Percentiles rank a stretch among this genome's conserved stretches.
Evolutionary conservation across 2,113 vertebrate species (phyloP).

Genomic region (Hippocampus abdominalis): DNA sequence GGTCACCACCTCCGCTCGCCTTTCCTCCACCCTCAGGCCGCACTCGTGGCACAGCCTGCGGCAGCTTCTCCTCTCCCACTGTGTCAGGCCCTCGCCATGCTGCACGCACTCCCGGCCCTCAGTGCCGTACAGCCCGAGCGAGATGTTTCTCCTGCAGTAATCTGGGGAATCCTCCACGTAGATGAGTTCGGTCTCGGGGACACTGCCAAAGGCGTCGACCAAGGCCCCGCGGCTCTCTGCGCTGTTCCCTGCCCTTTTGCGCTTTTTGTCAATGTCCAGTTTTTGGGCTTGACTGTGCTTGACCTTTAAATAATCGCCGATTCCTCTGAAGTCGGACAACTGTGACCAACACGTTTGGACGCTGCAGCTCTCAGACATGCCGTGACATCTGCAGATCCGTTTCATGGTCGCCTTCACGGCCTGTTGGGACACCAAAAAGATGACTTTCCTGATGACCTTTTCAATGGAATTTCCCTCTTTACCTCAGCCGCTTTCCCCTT

Average conservation of each 20-base stretch:
- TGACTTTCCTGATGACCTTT: neutral
- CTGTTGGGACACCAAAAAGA: constrained; percentile 54
- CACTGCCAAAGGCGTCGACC: constrained; percentile 72
- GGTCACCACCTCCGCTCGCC: constrained; percentile 74
- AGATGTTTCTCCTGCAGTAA: constrained; percentile 85
- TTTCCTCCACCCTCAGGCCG: constrained; percentile 83
- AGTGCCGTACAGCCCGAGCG: constrained; percentile 85
- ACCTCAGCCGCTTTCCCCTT: neutral
- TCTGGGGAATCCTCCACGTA: constrained; percentile 95
- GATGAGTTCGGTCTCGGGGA: constrained; percentile 79
- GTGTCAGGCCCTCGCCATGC: constrained; percentile 70
- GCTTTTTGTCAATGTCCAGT: constrained; percentile 84
- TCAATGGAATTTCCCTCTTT: too few relatives aligned
- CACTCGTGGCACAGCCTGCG: constrained; percentile 87
- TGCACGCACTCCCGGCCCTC: constrained; percentile 91
- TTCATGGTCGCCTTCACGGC: constrained; percentile 88
- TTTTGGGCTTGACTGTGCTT: constrained; percentile 87
- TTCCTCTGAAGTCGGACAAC: constrained; percentile 85
- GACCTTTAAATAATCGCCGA: constrained; percentile 86
- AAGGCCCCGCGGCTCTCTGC: constrained; percentile 81
- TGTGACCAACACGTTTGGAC: constrained; percentile 95
- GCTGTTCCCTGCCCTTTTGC: constrained; percentile 81
- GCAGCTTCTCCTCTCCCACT: constrained; percentile 84
- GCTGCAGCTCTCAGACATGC: constrained; percentile 95
- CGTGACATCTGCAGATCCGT: constrained; percentile 91